Conservation (phyloP, 1,140 invertebrate genomes). For the Drosophila nebulosa region DNA sequence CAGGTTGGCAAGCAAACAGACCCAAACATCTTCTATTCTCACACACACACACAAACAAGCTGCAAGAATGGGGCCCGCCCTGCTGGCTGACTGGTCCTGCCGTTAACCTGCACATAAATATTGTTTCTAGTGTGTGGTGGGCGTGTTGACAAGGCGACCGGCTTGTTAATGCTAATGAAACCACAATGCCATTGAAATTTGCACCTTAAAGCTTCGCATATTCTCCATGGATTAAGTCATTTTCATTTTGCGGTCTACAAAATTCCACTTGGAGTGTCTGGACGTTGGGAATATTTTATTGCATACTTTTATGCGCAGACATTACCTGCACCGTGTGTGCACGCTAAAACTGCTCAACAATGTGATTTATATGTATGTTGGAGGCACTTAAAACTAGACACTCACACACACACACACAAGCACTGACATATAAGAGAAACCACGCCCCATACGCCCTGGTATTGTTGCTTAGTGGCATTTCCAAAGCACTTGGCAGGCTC, state of each 20-base stretch:
- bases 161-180: conserved; percentile 70
- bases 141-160: conserved; percentile 55
- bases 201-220: conserved; percentile 14
- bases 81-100: conserved; percentile 13
- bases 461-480: conserved; percentile 50
- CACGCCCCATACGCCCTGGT: conserved; percentile 47
- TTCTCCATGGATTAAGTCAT: conserved; percentile 35
- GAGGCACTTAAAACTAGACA: conserved; percentile 76
- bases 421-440: conserved; percentile 32
- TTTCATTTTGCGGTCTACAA: conserved; percentile 48
- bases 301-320: conserved; percentile 63
- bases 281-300: conserved; percentile 61
- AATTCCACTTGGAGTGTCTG: conserved; percentile 62
- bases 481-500: conserved; percentile 44
- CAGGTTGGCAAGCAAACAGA: conserved; percentile 70
- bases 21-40: conserved; percentile 24
- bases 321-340: conserved; percentile 37
- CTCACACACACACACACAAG: conserved; percentile 43
- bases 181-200: conserved; percentile 35
- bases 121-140: conserved; percentile 47
- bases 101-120: conserved; percentile 70
- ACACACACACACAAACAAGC: conserved; percentile 11
- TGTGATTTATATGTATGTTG: conserved; percentile 68
- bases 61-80: too few relatives aligned
- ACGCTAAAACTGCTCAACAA: conserved; percentile 40